A percentile compares a stretch with the other conserved stretches of the same genome.
Evolutionary conservation across 2,888 invertebrate genomes (phyloP).

Genomic region (Drosophila kambysellisi): DNA sequence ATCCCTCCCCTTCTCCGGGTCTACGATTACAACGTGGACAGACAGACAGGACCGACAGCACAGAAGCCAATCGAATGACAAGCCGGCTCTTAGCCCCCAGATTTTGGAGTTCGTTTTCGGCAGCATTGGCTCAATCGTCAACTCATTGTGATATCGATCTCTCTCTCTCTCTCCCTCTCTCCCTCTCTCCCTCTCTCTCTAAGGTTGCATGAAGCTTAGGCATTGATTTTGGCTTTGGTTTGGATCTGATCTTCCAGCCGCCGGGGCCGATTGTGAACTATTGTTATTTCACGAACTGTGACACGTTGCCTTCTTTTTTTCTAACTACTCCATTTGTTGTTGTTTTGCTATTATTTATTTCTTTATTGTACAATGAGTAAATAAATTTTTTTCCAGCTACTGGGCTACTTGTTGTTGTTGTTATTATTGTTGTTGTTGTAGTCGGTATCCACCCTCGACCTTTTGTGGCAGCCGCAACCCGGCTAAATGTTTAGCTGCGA

Average conservation of each 20-base stretch:
- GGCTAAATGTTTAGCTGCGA: slow-evolving; percentile 79
- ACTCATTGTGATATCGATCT: slow-evolving; percentile 79
- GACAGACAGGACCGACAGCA: slow-evolving; percentile 28
- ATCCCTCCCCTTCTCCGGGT: not conserved
- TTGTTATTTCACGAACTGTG: slow-evolving; percentile 81
- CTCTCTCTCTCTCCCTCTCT: slow-evolving; percentile 31
- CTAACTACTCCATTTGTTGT: slow-evolving; percentile 53
- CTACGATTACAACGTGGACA: not conserved
- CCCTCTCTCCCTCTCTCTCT: slow-evolving; percentile 40
- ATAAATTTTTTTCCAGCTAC: slow-evolving; percentile 75
- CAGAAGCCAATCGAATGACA: slow-evolving; percentile 77
- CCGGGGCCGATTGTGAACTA: slow-evolving; percentile 77
- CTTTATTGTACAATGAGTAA: slow-evolving; percentile 79
- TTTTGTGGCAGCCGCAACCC: slow-evolving; percentile 74
- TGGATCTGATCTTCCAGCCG: slow-evolving; percentile 71
- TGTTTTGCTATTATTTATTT: slow-evolving; percentile 71
- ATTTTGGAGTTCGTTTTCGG: slow-evolving; percentile 51
- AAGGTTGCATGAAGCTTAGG: slow-evolving; percentile 2
- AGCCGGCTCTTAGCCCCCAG: slow-evolving; percentile 55
- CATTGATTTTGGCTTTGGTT: slow-evolving; percentile 11
- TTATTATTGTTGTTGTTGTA: slow-evolving; percentile 41
- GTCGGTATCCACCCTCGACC: slow-evolving; percentile 77
- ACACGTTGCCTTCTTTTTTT: slow-evolving; percentile 63
- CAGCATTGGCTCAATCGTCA: slow-evolving; percentile 77
- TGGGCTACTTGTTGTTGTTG: slow-evolving; percentile 58